Evolutionary conservation across 2,113 vertebrate genomes (phyloP).

Genomic region (Nicator chloris): DNA sequence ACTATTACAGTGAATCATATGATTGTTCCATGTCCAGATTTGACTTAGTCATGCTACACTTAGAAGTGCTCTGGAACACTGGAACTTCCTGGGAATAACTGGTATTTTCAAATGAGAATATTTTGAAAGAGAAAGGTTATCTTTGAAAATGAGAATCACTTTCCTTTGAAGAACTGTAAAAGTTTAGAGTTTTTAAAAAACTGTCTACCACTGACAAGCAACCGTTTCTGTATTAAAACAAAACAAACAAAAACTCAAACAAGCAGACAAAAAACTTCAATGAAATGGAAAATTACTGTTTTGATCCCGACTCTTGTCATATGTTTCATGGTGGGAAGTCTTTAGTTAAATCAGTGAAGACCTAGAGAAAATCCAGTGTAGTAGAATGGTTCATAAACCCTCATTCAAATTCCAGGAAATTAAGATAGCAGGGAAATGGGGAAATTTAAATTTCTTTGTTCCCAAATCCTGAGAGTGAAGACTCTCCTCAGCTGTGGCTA

Average conservation of each 20-base stretch:
- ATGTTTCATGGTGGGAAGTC: background rate
- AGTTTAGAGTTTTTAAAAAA: background rate
- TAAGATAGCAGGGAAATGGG: background rate
- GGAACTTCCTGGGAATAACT: background rate
- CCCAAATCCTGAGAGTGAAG: background rate
- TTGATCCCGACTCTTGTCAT: background rate
- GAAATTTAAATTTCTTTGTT: background rate
- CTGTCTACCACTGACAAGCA: background rate
- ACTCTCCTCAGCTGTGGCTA: background rate
- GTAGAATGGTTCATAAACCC: background rate
- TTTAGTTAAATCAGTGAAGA: background rate
- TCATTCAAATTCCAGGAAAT: background rate
- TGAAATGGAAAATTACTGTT: background rate
- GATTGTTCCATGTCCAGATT: background rate
- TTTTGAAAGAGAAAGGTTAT: no score
- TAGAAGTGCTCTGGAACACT: background rate
- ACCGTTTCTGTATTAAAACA: background rate
- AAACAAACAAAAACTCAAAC: background rate
- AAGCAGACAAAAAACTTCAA: background rate
- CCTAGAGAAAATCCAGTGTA: background rate
- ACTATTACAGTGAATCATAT: background rate
- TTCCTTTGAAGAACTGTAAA: background rate
- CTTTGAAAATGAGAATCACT: background rate
- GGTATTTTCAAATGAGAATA: no score
- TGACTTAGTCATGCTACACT: background rate